Evolutionary conservation across 2,797 vertebrate species (phyloP).

Genomic region (Cirrhinus mrigala): DNA sequence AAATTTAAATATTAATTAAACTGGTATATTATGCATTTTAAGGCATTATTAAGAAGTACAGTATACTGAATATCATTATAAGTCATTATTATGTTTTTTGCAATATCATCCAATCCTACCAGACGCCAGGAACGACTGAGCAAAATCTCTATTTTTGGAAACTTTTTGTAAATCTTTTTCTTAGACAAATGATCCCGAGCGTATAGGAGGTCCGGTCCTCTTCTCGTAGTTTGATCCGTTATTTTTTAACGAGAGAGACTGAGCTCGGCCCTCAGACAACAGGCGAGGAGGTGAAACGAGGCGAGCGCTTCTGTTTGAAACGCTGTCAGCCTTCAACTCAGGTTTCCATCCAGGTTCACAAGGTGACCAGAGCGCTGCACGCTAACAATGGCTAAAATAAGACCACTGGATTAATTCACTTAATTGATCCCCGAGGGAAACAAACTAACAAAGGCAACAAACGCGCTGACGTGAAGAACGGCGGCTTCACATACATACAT

Average conservation of each 20-base stretch:
- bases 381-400: constrained; percentile 46
- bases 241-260: constrained; percentile 45
- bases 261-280: constrained; percentile 44
- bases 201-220: background rate
- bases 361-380: constrained; percentile 48
- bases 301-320: constrained; percentile 46
- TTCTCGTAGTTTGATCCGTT: constrained; percentile 25
- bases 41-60: background rate
- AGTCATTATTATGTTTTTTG: background rate
- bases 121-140: background rate
- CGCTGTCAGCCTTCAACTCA: constrained; percentile 47
- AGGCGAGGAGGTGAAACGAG: constrained; percentile 32
- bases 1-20: background rate
- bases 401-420: constrained; percentile 39
- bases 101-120: background rate
- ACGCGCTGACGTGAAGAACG: background rate
- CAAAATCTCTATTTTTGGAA: background rate
- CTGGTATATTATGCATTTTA: background rate
- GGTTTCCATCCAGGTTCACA: constrained; percentile 53
- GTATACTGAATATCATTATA: background rate
- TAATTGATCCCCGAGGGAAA: constrained; percentile 45
- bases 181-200: background rate
- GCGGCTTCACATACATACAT: background rate
- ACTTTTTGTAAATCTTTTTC: background rate
- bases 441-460: constrained; percentile 31